Conservation (phyloP, 2,113 vertebrate genomes). For the Macquaria australasica region DNA sequence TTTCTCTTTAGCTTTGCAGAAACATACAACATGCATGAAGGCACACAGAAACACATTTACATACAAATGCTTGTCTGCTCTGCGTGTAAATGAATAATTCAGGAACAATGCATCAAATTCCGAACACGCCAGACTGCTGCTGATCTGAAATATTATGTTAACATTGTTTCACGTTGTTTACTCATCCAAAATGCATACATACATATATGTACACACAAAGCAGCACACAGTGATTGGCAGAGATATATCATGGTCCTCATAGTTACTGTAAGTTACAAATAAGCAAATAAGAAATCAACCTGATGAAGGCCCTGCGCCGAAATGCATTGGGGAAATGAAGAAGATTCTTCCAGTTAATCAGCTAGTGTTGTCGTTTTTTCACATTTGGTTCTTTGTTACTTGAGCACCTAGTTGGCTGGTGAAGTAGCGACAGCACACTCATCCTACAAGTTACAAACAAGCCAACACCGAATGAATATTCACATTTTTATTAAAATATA, state of each 20-base stretch:
- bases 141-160: slow-evolving; percentile 37
- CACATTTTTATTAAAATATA: neutral
- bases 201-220: neutral
- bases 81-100: slow-evolving; percentile 69
- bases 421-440: neutral
- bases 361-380: neutral
- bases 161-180: slow-evolving; percentile 37
- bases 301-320: neutral
- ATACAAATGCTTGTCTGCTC: slow-evolving; percentile 31
- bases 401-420: neutral
- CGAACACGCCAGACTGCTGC: slow-evolving; percentile 11
- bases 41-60: slow-evolving; percentile 19
- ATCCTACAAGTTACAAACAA: neutral
- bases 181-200: neutral
- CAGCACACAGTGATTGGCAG: neutral
- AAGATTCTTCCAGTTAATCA: neutral
- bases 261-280: neutral
- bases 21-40: slow-evolving; percentile 9
- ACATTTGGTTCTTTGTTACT: neutral
- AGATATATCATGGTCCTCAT: neutral
- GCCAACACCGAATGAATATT: neutral
- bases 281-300: neutral
- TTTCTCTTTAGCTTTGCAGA: neutral
- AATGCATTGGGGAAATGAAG: neutral
- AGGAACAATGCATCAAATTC: slow-evolving; percentile 47